Evolutionary conservation across 1,140 invertebrate genomes (phyloP).

Genomic region (Megalopta genalis): DNA sequence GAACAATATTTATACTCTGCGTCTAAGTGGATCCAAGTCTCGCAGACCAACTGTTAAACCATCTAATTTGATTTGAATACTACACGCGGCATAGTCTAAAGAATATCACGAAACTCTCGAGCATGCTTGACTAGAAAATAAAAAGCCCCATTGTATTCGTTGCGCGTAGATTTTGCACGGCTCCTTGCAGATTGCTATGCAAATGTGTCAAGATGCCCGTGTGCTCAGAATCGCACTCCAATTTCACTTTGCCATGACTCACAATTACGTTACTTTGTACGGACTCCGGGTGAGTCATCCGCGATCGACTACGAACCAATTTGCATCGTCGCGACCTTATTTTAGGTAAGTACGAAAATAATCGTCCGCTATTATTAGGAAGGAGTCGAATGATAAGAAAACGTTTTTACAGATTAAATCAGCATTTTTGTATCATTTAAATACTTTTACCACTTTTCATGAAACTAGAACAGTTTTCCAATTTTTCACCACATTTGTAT

Average conservation of each 20-base stretch:
- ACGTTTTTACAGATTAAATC: too few species aligned
- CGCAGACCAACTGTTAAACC: too few species aligned
- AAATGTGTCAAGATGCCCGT: conserved; percentile 35
- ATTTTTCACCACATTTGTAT: too few species aligned
- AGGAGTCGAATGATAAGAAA: too few species aligned
- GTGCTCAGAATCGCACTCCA: conserved; percentile 11
- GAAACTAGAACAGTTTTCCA: too few species aligned
- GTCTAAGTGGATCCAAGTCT: too few species aligned
- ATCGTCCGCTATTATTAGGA: background rate
- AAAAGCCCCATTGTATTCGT: conserved; percentile 16
- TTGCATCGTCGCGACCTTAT: background rate
- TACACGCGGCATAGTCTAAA: background rate
- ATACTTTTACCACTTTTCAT: too few species aligned
- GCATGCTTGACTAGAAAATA: background rate
- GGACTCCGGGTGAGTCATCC: conserved; percentile 23
- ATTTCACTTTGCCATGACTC: conserved; percentile 44
- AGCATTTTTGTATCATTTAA: too few species aligned
- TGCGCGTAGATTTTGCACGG: background rate
- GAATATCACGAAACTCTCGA: background rate
- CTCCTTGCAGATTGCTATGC: conserved; percentile 40
- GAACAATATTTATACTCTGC: too few species aligned
- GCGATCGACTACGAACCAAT: conserved; percentile 11
- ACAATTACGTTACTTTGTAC: conserved; percentile 36
- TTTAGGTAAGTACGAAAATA: background rate
- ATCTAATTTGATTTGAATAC: background rate